phyloP scores from a whole-genome alignment of 2,888 invertebrate genomes.

The Byasa hedistus region DNA sequence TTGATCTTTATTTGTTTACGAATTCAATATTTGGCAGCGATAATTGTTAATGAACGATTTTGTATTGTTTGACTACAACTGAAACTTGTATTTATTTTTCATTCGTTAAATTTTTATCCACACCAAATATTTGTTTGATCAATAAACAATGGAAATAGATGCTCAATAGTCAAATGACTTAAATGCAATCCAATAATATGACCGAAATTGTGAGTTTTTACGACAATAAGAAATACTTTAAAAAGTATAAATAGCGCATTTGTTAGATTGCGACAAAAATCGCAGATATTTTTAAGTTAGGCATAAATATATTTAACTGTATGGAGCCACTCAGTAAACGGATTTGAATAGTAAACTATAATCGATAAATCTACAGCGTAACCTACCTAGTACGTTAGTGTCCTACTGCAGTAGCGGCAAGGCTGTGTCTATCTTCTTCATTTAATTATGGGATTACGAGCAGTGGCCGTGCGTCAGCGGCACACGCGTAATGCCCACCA shows the following conservation, averaged over 20 bases:
- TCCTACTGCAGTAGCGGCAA: constrained; percentile 32
- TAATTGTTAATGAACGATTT: too few species aligned
- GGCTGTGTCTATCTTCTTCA: constrained; percentile 49
- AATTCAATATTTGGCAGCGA: too few species aligned
- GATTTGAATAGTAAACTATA: too few species aligned
- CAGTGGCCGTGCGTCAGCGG: constrained; percentile 38
- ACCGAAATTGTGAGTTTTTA: not conserved
- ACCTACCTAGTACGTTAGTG: not conserved
- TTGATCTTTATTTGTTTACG: too few species aligned
- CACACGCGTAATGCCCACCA: constrained; percentile 44
- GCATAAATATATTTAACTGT: too few species aligned
- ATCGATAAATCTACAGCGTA: not conserved
- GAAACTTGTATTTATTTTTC: too few species aligned
- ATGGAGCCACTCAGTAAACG: too few species aligned
- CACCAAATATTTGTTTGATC: not conserved
- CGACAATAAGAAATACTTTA: not conserved
- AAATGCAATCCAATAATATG: not conserved
- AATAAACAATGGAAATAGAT: not conserved
- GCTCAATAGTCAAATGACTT: not conserved
- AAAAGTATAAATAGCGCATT: too few species aligned
- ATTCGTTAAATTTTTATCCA: not conserved
- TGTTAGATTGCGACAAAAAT: too few species aligned
- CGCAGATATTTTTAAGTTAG: too few species aligned
- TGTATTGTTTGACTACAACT: too few species aligned
- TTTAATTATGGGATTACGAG: constrained; percentile 63